These are phyloP conservation scores for Chydorus sphaericus DNA, from an alignment of 2,888 invertebrate species.

Conservation along the genomic window DNA sequence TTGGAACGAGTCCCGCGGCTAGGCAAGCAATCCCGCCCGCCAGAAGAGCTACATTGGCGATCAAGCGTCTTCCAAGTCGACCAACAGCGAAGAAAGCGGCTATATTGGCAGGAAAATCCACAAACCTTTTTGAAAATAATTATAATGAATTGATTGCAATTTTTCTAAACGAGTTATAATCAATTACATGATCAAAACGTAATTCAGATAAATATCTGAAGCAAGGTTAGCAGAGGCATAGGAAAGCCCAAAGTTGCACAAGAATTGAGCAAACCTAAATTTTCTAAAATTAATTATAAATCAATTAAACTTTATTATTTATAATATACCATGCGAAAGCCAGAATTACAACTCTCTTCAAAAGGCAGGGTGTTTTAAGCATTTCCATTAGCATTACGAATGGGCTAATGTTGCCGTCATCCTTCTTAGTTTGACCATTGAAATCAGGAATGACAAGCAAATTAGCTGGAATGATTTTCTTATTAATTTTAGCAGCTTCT, in stretches of 20 bases:
- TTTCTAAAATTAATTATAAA: neutral
- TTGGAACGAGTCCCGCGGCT: conserved; percentile 5
- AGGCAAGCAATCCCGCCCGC: conserved; percentile 11
- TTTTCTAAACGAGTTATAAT: neutral
- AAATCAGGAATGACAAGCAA: conserved; percentile 3
- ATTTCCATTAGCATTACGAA: no score
- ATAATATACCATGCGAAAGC: neutral
- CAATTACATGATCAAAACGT: conserved; percentile 12
- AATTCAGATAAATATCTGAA: conserved; percentile 54
- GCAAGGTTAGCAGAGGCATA: conserved; percentile 58
- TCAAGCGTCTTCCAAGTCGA: conserved; percentile 9
- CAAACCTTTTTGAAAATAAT: neutral
- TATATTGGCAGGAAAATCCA: conserved; percentile 14
- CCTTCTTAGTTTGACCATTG: neutral
- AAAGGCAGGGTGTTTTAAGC: neutral
- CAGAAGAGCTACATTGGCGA: conserved; percentile 6
- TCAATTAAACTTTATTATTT: neutral
- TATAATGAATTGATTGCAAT: neutral
- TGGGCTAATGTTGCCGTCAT: no score
- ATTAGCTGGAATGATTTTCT: conserved; percentile 9
- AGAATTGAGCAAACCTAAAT: conserved; percentile 3
- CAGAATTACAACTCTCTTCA: conserved; percentile 1
- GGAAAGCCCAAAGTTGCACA: conserved; percentile 52
- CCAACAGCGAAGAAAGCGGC: conserved; percentile 9
- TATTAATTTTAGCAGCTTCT: conserved; percentile 9